A percentile compares a stretch with the other conserved stretches of the same genome.
These are phyloP conservation scores for Heliconius himera DNA, from an alignment of 1,140 invertebrate species.

Conservation along the genomic window DNA sequence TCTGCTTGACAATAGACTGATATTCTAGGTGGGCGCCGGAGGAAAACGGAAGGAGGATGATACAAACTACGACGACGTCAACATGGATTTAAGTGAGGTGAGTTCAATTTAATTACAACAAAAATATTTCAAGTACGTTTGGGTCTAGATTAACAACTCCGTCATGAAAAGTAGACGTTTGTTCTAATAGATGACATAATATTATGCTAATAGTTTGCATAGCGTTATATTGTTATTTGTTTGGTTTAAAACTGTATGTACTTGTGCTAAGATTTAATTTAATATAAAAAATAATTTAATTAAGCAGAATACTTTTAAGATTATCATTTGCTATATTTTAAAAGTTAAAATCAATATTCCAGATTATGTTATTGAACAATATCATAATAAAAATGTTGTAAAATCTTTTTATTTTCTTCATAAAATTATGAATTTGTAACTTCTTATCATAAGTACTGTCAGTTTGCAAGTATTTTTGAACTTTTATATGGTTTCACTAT, in stretches of 20 bases:
- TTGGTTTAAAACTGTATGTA: neutral
- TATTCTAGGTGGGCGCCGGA: slow-evolving; percentile 67
- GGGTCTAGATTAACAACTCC: slow-evolving; percentile 7
- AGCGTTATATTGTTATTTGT: neutral
- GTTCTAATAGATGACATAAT: neutral
- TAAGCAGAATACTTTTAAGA: neutral
- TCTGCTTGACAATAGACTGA: slow-evolving; percentile 79
- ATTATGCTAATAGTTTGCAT: neutral
- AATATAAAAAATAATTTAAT: neutral
- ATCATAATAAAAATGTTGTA: neutral
- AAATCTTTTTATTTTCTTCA: neutral
- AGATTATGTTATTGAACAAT: too few species aligned
- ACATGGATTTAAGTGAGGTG: slow-evolving; percentile 81
- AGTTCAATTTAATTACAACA: slow-evolving; percentile 22
- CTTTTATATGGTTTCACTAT: neutral
- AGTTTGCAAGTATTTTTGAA: neutral
- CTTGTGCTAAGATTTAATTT: slow-evolving; percentile 3
- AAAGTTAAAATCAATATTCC: neutral
- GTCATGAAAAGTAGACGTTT: slow-evolving; percentile 6
- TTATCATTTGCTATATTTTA: neutral
- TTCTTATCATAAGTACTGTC: slow-evolving; percentile 16
- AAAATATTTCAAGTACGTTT: neutral
- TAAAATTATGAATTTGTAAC: slow-evolving; percentile 2
- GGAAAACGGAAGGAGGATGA: slow-evolving; percentile 70
- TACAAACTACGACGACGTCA: slow-evolving; percentile 80